Evolutionary conservation across 2,113 vertebrate genomes (phyloP).

Genomic region (Irena cyanogastra): DNA sequence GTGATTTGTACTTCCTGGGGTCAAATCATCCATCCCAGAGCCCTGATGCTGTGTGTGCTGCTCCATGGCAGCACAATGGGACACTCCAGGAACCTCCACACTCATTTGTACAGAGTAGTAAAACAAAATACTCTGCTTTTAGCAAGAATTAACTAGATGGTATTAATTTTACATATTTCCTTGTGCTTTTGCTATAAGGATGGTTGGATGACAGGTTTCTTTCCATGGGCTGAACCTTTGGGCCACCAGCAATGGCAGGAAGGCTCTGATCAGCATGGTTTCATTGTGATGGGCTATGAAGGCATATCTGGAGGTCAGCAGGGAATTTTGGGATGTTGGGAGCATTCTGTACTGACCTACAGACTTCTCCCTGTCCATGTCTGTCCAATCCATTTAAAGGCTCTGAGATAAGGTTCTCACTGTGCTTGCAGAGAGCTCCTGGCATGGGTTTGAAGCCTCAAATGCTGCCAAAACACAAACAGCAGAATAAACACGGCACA

Average conservation of each 20-base stretch:
- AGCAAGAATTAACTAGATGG: neutral
- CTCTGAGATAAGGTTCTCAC: rapidly evolving
- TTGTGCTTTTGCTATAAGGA: neutral
- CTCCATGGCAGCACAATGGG: neutral
- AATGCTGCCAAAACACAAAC: neutral
- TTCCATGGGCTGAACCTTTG: neutral
- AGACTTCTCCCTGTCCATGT: neutral
- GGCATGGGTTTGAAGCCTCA: neutral
- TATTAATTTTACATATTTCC: neutral
- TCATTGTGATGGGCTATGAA: neutral
- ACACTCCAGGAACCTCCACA: neutral
- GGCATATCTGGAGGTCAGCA: neutral
- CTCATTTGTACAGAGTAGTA: neutral
- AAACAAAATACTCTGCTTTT: neutral
- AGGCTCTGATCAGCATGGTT: neutral
- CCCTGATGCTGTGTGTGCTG: neutral
- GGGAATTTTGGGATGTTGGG: neutral
- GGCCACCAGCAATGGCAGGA: neutral
- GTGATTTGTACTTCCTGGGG: neutral
- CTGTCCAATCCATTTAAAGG: neutral
- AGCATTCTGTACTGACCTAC: neutral
- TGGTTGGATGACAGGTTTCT: neutral
- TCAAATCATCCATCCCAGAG: neutral
- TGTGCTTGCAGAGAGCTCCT: neutral
- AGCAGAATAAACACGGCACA: neutral